Conservation (phyloP, 1,140 invertebrate genomes). For the Ericerus pela region DNA sequence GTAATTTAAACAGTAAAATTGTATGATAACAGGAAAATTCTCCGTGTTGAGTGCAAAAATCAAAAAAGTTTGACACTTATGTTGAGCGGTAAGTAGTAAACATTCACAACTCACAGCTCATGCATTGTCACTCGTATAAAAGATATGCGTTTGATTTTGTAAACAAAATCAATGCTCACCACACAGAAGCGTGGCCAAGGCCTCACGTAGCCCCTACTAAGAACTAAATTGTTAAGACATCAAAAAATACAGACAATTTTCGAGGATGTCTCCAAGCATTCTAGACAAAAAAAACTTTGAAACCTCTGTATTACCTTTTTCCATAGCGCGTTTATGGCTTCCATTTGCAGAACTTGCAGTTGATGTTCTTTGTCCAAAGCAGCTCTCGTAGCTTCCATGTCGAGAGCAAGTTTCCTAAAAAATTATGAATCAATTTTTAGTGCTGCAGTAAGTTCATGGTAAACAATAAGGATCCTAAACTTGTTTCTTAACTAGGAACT, state of each 20-base stretch:
- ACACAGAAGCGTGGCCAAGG: conserved; percentile 34
- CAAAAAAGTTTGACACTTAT: too few relatives aligned
- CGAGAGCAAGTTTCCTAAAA: conserved; percentile 55
- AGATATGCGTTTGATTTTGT: too few relatives aligned
- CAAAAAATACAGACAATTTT: conserved; percentile 21
- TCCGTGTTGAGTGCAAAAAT: too few relatives aligned
- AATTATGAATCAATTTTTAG: too few relatives aligned
- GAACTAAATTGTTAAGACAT: conserved; percentile 27
- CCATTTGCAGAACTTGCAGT: conserved; percentile 71
- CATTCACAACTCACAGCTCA: background rate
- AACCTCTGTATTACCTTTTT: conserved; percentile 51
- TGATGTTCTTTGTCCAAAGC: conserved; percentile 71
- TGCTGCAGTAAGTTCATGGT: too few relatives aligned
- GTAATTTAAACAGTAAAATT: too few relatives aligned
- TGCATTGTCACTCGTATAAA: too few relatives aligned
- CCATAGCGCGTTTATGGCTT: conserved; percentile 77
- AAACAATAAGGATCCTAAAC: conserved; percentile 20
- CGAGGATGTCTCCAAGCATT: conserved; percentile 29
- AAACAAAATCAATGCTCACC: background rate
- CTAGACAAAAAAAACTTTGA: conserved; percentile 34
- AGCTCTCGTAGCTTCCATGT: conserved; percentile 65
- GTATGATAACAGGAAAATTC: too few relatives aligned
- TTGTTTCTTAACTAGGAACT: background rate
- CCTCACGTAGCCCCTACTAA: conserved; percentile 36
- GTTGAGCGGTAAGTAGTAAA: background rate